Percentiles rank a stretch among this genome's conserved stretches.
Conservation (phyloP, 2,888 invertebrate genomes). For the Volucella zonaria region DNA sequence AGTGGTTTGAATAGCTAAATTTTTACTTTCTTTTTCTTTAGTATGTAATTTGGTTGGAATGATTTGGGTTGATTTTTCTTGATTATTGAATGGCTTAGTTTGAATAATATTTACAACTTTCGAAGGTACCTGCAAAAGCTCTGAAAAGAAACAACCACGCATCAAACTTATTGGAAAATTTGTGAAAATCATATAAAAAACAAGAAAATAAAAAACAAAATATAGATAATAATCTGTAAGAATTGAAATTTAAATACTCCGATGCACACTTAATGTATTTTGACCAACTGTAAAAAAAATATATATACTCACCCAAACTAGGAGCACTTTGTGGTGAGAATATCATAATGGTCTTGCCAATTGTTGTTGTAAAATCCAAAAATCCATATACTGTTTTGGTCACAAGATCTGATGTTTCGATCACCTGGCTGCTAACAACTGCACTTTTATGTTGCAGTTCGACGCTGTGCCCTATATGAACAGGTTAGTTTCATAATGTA, state of each 20-base stretch:
- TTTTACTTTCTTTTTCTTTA: constrained; percentile 49
- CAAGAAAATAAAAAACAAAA: neutral
- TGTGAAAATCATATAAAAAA: neutral
- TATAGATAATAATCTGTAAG: too few species aligned
- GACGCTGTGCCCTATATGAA: constrained; percentile 8
- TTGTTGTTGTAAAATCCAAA: constrained; percentile 95
- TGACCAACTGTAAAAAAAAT: neutral
- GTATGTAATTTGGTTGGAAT: constrained; percentile 72
- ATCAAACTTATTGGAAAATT: too few species aligned
- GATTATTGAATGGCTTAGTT: constrained; percentile 73
- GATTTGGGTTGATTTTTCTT: constrained; percentile 65
- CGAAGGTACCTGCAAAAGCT: constrained; percentile 43
- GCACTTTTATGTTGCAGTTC: constrained; percentile 1
- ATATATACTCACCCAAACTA: constrained; percentile 85
- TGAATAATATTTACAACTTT: constrained; percentile 74
- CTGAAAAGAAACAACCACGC: constrained; percentile 13
- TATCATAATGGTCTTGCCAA: constrained; percentile 96
- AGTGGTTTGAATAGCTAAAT: constrained; percentile 33
- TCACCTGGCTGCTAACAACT: constrained; percentile 15
- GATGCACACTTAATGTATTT: too few species aligned
- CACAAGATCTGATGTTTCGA: constrained; percentile 82
- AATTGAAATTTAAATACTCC: too few species aligned
- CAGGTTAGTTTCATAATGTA: too few species aligned
- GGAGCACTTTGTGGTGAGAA: constrained; percentile 94
- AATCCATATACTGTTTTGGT: constrained; percentile 97